A percentile compares a stretch with the other conserved stretches of the same genome.
These are phyloP conservation scores for Atractosteus spatula DNA, from an alignment of 2,113 vertebrate species.

Conservation along the genomic window DNA sequence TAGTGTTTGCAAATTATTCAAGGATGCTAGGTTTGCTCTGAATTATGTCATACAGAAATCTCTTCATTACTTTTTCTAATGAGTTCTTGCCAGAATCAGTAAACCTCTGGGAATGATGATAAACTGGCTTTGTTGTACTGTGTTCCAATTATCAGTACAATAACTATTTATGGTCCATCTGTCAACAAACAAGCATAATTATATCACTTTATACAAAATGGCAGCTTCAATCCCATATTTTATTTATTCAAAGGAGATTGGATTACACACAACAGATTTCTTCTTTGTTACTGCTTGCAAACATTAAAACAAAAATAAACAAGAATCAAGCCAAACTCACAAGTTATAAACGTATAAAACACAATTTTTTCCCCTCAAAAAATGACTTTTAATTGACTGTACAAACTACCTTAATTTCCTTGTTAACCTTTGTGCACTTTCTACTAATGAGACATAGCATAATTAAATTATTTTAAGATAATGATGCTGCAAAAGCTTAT, in stretches of 20 bases:
- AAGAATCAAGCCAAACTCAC: constrained; percentile 2
- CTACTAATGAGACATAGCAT: constrained; percentile 4
- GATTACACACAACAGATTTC: constrained; percentile 55
- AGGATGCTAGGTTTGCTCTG: no score
- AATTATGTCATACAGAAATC: no score
- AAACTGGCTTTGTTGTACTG: constrained; percentile 59
- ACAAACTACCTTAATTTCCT: neutral
- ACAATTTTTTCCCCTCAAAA: constrained; percentile 6
- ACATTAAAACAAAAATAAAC: constrained; percentile 23
- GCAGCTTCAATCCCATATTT: constrained; percentile 63
- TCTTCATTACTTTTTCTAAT: constrained; percentile 1
- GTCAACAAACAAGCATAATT: constrained; percentile 55
- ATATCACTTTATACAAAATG: constrained; percentile 50
- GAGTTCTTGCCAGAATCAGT: constrained; percentile 9
- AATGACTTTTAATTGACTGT: constrained; percentile 17
- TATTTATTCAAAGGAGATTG: constrained; percentile 44
- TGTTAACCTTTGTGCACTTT: constrained; percentile 4
- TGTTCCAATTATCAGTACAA: constrained; percentile 57
- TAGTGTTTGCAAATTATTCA: no score
- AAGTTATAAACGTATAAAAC: constrained; percentile 3
- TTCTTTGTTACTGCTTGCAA: constrained; percentile 40
- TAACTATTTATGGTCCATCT: constrained; percentile 51
- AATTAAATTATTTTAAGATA: neutral
- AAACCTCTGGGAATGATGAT: constrained; percentile 39
- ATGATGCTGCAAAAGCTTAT: no score